These are phyloP conservation scores for Otus sunia DNA, from an alignment of 2,113 vertebrate genomes.

Conservation along the genomic window DNA sequence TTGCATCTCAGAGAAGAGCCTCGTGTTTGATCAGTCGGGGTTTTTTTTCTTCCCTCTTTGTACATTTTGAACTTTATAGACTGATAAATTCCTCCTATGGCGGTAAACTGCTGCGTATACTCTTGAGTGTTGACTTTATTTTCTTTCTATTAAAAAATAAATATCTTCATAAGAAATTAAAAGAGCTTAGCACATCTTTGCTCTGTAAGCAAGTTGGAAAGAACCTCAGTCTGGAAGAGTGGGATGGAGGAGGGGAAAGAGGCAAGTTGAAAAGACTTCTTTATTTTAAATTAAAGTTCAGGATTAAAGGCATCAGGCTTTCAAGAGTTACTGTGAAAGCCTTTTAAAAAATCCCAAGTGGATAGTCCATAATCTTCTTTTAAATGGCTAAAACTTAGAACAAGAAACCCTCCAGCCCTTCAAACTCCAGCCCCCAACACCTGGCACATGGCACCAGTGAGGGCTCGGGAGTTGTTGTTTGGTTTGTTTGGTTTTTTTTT, in stretches of 20 bases:
- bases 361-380: constrained; percentile 73
- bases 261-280: constrained; percentile 72
- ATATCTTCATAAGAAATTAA: constrained; percentile 74
- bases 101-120: constrained; percentile 63
- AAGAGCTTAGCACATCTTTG: constrained; percentile 64
- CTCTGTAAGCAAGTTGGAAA: constrained; percentile 49
- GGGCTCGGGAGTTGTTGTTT: not conserved
- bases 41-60: constrained; percentile 31
- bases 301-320: constrained; percentile 75
- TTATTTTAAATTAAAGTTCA: constrained; percentile 81
- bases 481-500: not conserved
- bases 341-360: constrained; percentile 75
- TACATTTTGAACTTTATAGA: constrained; percentile 72
- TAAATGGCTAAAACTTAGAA: constrained; percentile 76
- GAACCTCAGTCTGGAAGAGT: not conserved
- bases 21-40: constrained; percentile 70
- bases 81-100: constrained; percentile 77
- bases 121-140: constrained; percentile 70
- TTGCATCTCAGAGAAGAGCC: constrained; percentile 64
- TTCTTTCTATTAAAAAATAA: constrained; percentile 67
- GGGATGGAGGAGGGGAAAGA: constrained; percentile 30
- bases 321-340: constrained; percentile 71
- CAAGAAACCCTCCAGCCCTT: constrained; percentile 37
- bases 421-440: not conserved
- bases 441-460: not conserved